A percentile compares a stretch with the other conserved stretches of the same genome.
phyloP scores from a whole-genome alignment of 2,113 vertebrate genomes.

The Myiopsitta monachus region DNA sequence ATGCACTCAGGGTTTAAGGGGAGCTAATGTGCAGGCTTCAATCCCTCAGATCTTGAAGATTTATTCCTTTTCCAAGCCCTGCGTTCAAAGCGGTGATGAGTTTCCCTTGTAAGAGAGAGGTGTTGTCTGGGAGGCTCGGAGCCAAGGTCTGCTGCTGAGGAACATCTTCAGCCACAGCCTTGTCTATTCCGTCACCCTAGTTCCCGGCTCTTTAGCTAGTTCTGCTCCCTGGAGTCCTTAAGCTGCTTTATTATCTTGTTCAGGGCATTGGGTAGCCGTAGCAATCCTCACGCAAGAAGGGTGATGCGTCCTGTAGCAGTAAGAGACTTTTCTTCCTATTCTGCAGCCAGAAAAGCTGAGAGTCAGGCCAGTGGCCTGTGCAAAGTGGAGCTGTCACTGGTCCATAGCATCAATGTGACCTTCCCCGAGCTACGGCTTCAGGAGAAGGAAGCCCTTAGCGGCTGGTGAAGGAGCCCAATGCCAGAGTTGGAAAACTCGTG shows the following conservation, averaged over 20 bases:
- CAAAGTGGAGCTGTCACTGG: not conserved
- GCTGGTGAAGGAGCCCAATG: not conserved
- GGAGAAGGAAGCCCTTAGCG: not conserved
- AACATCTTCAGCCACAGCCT: not conserved
- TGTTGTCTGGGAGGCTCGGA: not conserved
- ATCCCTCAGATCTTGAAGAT: slow-evolving; percentile 14
- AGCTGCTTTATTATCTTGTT: not conserved
- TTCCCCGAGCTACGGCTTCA: fast-evolving
- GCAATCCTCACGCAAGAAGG: not conserved
- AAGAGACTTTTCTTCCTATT: not conserved
- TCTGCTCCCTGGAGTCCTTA: not conserved
- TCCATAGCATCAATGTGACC: not conserved
- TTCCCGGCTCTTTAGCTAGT: not conserved
- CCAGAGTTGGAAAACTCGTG: fast-evolving
- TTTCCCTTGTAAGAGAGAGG: slow-evolving; percentile 36
- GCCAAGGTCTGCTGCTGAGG: slow-evolving; percentile 20
- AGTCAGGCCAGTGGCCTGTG: not conserved
- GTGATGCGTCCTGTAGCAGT: not conserved
- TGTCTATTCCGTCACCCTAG: fast-evolving
- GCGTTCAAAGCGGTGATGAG: not conserved
- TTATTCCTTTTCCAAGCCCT: slow-evolving; percentile 33
- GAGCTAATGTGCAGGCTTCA: slow-evolving; percentile 45
- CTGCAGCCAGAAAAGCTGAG: not conserved
- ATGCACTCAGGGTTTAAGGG: slow-evolving; percentile 46
- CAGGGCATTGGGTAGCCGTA: not conserved